These are phyloP conservation scores for Autographa pulchrina DNA, from an alignment of 2,888 invertebrate species.

Conservation along the genomic window DNA sequence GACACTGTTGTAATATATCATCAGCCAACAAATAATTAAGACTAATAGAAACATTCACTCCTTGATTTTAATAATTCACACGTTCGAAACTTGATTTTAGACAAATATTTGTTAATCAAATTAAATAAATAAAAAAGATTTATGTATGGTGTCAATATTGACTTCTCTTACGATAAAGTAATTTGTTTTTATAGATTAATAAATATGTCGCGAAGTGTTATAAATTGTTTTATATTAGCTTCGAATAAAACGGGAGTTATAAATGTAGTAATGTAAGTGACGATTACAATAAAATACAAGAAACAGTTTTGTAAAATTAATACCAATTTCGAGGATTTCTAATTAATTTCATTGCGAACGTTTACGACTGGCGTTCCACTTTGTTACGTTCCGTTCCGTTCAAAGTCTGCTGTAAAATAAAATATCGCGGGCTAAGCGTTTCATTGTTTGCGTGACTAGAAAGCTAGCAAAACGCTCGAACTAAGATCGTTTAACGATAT, in stretches of 20 bases:
- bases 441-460: slow-evolving; percentile 70
- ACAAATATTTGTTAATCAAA: background rate
- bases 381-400: slow-evolving; percentile 44
- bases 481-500: slow-evolving; percentile 58
- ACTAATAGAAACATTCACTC: background rate
- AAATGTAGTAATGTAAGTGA: background rate
- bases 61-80: background rate
- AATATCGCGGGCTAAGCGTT: slow-evolving; percentile 44
- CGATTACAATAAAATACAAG: slow-evolving; percentile 10
- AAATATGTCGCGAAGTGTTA: slow-evolving; percentile 4
- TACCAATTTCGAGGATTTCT: slow-evolving; percentile 48
- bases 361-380: slow-evolving; percentile 55
- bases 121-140: background rate
- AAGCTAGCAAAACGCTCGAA: slow-evolving; percentile 55
- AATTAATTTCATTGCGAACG: slow-evolving; percentile 54
- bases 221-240: background rate
- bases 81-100: background rate
- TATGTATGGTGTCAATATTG: slow-evolving; percentile 10
- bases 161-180: background rate
- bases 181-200: background rate
- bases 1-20: slow-evolving; percentile 16
- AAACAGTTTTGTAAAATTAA: slow-evolving; percentile 44
- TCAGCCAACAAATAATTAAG: background rate
- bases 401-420: slow-evolving; percentile 46
- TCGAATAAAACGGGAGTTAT: background rate